Conservation (phyloP, 2,113 vertebrate genomes). For the Nematolebias whitei region DNA sequence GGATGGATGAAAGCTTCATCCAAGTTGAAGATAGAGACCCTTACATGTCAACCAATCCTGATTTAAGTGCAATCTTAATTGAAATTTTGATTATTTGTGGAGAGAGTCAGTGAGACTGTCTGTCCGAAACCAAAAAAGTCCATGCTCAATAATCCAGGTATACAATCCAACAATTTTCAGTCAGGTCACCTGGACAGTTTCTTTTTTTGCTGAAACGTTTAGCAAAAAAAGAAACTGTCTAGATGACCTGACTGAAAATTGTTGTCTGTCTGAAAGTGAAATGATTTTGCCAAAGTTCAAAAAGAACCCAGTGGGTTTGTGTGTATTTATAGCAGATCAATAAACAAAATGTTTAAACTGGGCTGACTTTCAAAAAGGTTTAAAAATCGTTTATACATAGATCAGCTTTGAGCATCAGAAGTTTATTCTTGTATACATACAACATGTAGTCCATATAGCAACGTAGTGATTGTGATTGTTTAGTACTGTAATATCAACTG, state of each 20-base stretch:
- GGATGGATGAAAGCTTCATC: no score
- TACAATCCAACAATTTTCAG: no score
- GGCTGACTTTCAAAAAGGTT: neutral
- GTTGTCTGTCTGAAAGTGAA: conserved; percentile 36
- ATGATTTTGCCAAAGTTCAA: conserved; percentile 13
- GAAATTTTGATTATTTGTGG: conserved; percentile 39
- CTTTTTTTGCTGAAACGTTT: no score
- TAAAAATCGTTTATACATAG: neutral
- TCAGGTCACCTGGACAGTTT: no score
- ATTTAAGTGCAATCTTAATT: conserved; percentile 17
- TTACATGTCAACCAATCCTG: no score
- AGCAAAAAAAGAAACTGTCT: no score
- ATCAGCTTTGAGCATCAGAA: no score
- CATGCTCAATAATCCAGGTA: no score
- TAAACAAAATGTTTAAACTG: conserved; percentile 1
- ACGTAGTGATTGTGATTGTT: neutral
- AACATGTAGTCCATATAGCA: neutral
- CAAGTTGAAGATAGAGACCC: no score
- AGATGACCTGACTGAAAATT: no score
- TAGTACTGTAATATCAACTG: no score
- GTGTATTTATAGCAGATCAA: conserved; percentile 25
- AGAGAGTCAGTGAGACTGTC: conserved; percentile 19
- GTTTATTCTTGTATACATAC: neutral
- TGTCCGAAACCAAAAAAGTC: no score
- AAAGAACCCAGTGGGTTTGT: conserved; percentile 28